These are phyloP conservation scores for Pluvianellus socialis DNA, from an alignment of 2,113 vertebrate genomes.

Conservation along the genomic window DNA sequence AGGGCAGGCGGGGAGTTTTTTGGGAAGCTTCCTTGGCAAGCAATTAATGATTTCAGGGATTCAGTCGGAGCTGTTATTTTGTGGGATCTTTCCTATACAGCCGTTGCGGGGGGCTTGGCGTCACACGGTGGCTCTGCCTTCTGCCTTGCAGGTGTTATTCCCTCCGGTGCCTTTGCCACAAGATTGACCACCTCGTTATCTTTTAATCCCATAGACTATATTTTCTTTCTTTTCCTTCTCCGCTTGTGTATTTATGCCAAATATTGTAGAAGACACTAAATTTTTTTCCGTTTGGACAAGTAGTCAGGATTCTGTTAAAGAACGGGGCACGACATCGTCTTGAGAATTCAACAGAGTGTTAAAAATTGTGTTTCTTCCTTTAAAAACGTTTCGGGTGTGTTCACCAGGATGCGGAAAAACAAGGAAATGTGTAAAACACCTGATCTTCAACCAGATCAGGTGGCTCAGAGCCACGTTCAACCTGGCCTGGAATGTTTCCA, in stretches of 20 bases:
- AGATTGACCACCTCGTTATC: background rate
- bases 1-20: background rate
- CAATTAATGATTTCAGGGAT: background rate
- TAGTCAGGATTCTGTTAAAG: background rate
- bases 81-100: background rate
- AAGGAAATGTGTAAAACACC: background rate
- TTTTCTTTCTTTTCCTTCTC: background rate
- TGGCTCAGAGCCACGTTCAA: background rate
- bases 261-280: accelerated
- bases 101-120: background rate
- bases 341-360: background rate
- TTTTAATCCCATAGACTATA: background rate
- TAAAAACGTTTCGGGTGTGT: background rate
- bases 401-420: background rate
- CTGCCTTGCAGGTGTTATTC: background rate
- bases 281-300: background rate
- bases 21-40: background rate
- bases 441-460: background rate
- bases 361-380: background rate
- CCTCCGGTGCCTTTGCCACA: background rate
- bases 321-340: accelerated
- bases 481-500: background rate
- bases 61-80: background rate
- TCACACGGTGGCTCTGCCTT: accelerated
- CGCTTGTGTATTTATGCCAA: background rate